phyloP scores from a whole-genome alignment of 64 coral and sea anemone genomes.

The Stichodactyla helianthus region DNA sequence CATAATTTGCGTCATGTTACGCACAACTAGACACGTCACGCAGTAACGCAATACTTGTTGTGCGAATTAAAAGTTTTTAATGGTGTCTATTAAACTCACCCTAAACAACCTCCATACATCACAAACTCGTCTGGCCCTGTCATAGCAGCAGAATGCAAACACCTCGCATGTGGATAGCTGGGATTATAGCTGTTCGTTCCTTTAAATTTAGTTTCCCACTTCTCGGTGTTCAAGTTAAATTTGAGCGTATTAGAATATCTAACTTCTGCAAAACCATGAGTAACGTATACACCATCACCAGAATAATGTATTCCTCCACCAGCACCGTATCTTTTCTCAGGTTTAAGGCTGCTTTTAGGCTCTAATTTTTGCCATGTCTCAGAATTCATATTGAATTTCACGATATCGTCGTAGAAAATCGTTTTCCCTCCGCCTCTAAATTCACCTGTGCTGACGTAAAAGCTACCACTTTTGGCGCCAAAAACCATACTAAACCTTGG shows the following conservation, averaged over 20 bases:
- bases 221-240: conserved; percentile 57
- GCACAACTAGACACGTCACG: neutral
- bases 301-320: conserved; percentile 63
- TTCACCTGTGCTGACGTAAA: conserved; percentile 77
- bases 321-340: conserved; percentile 58
- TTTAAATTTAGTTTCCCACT: conserved; percentile 71
- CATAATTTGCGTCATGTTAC: neutral
- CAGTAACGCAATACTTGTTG: neutral
- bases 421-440: conserved; percentile 5
- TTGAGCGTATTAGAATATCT: conserved; percentile 86
- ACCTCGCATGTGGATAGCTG: conserved; percentile 80
- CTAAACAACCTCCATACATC: conserved; percentile 93
- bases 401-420: conserved; percentile 57
- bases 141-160: conserved; percentile 81
- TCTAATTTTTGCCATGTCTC: conserved; percentile 50
- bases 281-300: conserved; percentile 62
- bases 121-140: conserved; percentile 63
- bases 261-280: conserved; percentile 58
- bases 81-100: conserved; percentile 43
- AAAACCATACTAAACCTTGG: conserved; percentile 82
- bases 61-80: neutral
- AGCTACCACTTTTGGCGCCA: conserved; percentile 23
- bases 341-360: conserved; percentile 37
- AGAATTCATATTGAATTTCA: conserved; percentile 28
- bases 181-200: conserved; percentile 94